A percentile compares a stretch with the other conserved stretches of the same genome.
Evolutionary conservation across 1,140 invertebrate genomes (phyloP).

Genomic region (Polypedilum vanderplanki): DNA sequence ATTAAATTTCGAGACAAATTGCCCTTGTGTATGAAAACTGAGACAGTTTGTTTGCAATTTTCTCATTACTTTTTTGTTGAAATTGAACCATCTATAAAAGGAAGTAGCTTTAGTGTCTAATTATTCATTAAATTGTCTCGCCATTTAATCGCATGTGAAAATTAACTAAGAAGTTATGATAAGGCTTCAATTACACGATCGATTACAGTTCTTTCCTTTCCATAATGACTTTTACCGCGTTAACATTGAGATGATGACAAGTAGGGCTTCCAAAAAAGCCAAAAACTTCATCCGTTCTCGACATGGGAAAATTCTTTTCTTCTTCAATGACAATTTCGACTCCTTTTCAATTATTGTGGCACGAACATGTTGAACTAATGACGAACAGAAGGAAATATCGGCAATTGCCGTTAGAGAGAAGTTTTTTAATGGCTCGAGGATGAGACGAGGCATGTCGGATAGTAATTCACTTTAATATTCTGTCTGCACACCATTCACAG

Average conservation of each 20-base stretch:
- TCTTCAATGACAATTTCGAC: background rate
- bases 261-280: slow-evolving; percentile 9
- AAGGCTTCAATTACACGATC: slow-evolving; percentile 17
- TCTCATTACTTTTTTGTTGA: background rate
- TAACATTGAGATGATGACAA: background rate
- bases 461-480: background rate
- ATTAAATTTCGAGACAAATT: background rate
- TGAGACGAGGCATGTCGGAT: slow-evolving; percentile 3
- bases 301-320: slow-evolving; percentile 12
- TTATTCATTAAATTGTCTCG: slow-evolving; percentile 18
- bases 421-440: slow-evolving; percentile 10
- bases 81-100: background rate
- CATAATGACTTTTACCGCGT: background rate
- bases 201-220: background rate
- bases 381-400: background rate
- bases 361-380: background rate
- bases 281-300: background rate
- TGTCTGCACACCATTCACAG: background rate
- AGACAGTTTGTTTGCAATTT: background rate
- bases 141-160: background rate
- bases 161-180: background rate
- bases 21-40: too few relatives aligned
- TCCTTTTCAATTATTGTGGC: background rate
- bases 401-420: background rate
- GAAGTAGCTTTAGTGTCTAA: slow-evolving; percentile 10